Evolutionary conservation across 2,797 vertebrate species (phyloP).

Genomic region (Enteromius fasciolatus): DNA sequence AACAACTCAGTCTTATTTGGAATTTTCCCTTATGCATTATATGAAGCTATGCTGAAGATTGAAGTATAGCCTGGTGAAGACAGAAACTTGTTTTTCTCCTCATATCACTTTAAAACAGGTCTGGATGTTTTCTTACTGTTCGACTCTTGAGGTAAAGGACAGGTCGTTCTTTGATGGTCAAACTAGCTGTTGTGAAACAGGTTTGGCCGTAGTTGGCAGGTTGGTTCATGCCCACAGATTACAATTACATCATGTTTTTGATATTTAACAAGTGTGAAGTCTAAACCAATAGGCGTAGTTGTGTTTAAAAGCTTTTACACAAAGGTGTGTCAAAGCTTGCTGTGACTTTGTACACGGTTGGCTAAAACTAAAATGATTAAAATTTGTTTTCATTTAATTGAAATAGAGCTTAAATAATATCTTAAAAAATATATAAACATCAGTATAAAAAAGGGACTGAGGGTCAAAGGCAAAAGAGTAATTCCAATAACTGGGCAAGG

Average conservation of each 20-base stretch:
- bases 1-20: background rate
- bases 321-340: background rate
- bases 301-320: background rate
- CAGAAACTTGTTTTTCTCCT: background rate
- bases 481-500: too few species aligned
- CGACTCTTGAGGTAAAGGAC: background rate
- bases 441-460: too few species aligned
- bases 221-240: constrained; percentile 15
- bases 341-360: background rate
- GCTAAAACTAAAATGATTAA: background rate
- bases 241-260: constrained; percentile 6
- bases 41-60: background rate
- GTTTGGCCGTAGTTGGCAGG: background rate
- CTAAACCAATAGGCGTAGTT: background rate
- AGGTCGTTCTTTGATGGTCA: background rate
- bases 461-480: too few species aligned
- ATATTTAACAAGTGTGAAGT: background rate
- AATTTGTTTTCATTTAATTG: background rate
- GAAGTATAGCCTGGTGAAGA: background rate
- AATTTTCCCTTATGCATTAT: background rate
- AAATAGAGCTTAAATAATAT: background rate
- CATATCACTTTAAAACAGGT: background rate
- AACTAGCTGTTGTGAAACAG: background rate
- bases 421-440: background rate
- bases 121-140: background rate